Base-by-base conservation (phyloP, 2,797 vertebrate species). In the Cygnus olor region DNA sequence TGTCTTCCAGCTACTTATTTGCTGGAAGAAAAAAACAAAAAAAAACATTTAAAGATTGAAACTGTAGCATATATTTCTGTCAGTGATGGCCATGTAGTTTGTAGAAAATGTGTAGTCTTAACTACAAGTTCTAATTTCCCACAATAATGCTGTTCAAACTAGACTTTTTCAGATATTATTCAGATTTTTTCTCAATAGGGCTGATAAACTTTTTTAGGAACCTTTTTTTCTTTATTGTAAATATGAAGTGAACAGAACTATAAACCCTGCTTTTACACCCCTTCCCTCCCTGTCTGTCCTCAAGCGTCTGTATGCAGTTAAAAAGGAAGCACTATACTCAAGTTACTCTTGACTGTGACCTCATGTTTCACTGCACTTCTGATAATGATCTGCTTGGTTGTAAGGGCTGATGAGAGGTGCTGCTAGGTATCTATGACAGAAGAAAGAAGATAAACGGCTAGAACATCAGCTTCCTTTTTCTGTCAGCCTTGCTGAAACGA, bases 61-160 rank as follows among this genome's bases (percentile, higher is more conserved):
- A 30, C 7, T 17, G 3, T 82, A 65, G n/a, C 5, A 2, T 13
- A 2, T 79, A 0, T 58, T 70, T 42, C 47, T 4, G 2, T 72
- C 11, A 28, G 24, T 51, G 47, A 17, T 36, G 64, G 22, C n/a
- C 44, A 19, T 38, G 19, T 34, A 32, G 6, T 34, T 66, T 42
- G 28, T 11, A 32, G 14, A 32, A 22, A 65, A 44, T 7, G 9
- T 32, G 20, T 44, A 44, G 20, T 32, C 40, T 65, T 44, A 64
- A 32, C 28, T 80, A 27, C 36, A 57, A 58, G 9, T 8, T 20
- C 32, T 66, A 9, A 34, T 86, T 85, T 83, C 36, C 28, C 11
- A 27, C 7, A 88, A 34, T 40, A n/a, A 1, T 80, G 15, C 7
- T 69, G 10, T 79, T 69, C 7, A 51, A 28, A 8, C 22, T 51